These are phyloP conservation scores for Bicyclus anynana DNA, from an alignment of 1,140 invertebrate species.

Conservation along the genomic window DNA sequence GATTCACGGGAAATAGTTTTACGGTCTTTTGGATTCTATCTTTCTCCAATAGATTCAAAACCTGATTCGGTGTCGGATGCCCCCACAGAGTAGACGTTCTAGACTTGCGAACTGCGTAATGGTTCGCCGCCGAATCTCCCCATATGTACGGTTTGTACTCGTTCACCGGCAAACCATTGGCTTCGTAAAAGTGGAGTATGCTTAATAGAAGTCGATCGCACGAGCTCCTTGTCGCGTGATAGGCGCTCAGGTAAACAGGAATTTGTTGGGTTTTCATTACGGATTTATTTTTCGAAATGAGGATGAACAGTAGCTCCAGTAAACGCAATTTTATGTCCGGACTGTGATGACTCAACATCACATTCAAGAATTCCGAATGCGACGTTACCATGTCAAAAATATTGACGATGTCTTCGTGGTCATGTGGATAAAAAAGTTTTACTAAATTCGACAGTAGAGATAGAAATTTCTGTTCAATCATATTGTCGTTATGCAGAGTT, in stretches of 20 bases:
- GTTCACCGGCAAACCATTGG: constrained; percentile 78
- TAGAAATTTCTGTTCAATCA: constrained; percentile 67
- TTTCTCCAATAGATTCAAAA: constrained; percentile 83
- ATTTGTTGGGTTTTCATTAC: constrained; percentile 81
- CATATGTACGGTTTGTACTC: constrained; percentile 88
- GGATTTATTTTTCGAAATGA: constrained; percentile 79
- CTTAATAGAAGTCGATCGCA: constrained; percentile 81
- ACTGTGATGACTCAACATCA: constrained; percentile 77
- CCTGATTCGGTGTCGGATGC: constrained; percentile 83
- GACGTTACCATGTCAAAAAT: constrained; percentile 86
- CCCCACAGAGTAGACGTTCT: constrained; percentile 79
- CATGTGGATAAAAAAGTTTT: constrained; percentile 75
- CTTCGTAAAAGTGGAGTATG: constrained; percentile 82
- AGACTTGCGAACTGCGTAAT: constrained; percentile 84
- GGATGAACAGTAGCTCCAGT: constrained; percentile 78
- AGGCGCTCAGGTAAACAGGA: constrained; percentile 84
- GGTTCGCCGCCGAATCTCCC: constrained; percentile 85
- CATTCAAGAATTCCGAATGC: constrained; percentile 85
- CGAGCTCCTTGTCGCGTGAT: constrained; percentile 81
- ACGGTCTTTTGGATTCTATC: constrained; percentile 82
- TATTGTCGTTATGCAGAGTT: constrained; percentile 50
- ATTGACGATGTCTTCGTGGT: constrained; percentile 75
- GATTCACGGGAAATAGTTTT: constrained; percentile 80
- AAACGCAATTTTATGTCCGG: constrained; percentile 79
- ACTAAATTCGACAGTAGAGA: constrained; percentile 78